Evolutionary conservation across 1,140 invertebrate species (phyloP).

Genomic region (Liolophura sinensis): DNA sequence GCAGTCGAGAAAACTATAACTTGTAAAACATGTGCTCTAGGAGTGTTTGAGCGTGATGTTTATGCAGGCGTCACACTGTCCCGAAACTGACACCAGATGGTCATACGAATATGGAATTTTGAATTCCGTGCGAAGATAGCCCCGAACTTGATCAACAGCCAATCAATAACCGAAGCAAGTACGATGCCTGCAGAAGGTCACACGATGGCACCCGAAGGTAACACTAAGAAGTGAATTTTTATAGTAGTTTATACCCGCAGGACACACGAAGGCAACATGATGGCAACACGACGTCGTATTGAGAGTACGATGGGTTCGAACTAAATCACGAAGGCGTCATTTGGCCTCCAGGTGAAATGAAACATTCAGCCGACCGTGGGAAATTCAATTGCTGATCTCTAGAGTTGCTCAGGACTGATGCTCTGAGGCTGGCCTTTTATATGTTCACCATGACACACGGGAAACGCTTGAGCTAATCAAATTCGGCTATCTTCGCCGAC

Average conservation of each 20-base stretch:
- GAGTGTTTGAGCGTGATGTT: too few species aligned
- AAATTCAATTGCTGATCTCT: conserved; percentile 13
- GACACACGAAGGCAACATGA: conserved; percentile 5
- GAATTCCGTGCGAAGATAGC: conserved; percentile 5
- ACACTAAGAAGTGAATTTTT: too few species aligned
- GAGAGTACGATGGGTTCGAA: conserved; percentile 7
- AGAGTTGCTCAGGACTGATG: background rate
- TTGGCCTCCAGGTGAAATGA: conserved; percentile 1
- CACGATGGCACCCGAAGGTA: conserved; percentile 1
- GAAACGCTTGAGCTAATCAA: background rate
- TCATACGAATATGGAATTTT: conserved; percentile 6
- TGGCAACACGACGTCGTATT: conserved; percentile 8
- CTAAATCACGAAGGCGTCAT: conserved; percentile 6
- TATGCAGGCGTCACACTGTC: too few species aligned
- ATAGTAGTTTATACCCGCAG: too few species aligned
- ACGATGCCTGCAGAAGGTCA: conserved; percentile 11
- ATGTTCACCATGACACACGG: background rate
- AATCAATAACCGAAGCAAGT: conserved; percentile 9
- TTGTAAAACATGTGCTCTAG: too few species aligned
- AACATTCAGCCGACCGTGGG: background rate
- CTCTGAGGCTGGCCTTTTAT: background rate
- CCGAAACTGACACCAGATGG: too few species aligned
- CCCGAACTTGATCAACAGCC: conserved; percentile 7
- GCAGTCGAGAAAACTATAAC: too few species aligned
- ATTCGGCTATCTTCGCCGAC: background rate